Percentiles rank a stretch among this genome's conserved stretches.
Conservation (phyloP, 2,113 vertebrate species). For the Brachirus orientalis region DNA sequence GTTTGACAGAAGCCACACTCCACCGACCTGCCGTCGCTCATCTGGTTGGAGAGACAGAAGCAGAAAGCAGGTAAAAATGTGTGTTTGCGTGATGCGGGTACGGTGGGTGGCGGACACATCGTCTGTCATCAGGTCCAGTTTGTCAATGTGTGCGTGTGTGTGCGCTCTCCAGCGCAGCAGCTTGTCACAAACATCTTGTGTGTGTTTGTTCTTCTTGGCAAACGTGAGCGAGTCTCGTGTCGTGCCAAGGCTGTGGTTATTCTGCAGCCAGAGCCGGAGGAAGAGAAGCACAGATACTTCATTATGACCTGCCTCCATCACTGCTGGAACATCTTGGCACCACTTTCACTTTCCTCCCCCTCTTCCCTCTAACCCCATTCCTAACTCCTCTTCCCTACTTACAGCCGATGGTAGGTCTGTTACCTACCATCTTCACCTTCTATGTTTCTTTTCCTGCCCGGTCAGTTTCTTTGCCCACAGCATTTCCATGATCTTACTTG, state of each 20-base stretch:
- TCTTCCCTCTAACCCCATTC: conserved; percentile 40
- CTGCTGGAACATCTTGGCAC: conserved; percentile 72
- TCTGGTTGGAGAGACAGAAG: conserved; percentile 33
- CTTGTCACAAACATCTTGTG: conserved; percentile 21
- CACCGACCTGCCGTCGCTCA: conserved; percentile 18
- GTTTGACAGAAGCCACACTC: conserved; percentile 49
- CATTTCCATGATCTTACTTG: conserved; percentile 43
- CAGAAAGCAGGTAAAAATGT: conserved; percentile 26
- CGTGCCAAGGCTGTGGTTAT: conserved; percentile 72
- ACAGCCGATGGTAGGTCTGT: conserved; percentile 30
- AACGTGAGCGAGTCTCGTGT: conserved; percentile 46
- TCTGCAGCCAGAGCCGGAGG: conserved; percentile 61
- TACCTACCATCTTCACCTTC: conserved; percentile 27
- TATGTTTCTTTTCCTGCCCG: background rate
- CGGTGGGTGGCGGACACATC: too few relatives aligned
- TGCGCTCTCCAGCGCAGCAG: too few relatives aligned
- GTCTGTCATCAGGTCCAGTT: conserved; percentile 28
- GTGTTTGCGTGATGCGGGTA: conserved; percentile 29
- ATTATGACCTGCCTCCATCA: conserved; percentile 82
- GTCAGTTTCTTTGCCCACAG: too few relatives aligned
- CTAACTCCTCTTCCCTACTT: conserved; percentile 36
- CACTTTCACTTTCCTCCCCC: conserved; percentile 28
- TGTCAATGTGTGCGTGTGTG: conserved; percentile 13
- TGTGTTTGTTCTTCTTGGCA: conserved; percentile 39
- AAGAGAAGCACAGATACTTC: conserved; percentile 71